Conservation (phyloP, 2,797 vertebrate genomes). For the Vespertilio murinus region DNA sequence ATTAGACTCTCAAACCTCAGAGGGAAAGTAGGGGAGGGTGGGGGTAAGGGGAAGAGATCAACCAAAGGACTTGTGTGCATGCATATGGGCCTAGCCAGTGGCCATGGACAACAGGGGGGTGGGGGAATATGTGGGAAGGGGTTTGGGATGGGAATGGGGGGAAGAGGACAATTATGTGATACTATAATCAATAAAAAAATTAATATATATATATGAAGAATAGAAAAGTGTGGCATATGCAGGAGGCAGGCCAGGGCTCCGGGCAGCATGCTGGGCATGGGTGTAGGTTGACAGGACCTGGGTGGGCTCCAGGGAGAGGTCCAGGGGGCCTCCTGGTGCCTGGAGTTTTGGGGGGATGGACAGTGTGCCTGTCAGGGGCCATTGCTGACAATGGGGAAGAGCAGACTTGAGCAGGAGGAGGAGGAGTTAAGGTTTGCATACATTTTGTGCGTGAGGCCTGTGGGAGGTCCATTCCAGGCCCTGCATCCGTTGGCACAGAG, state of each 20-base stretch:
- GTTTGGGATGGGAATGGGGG: no score
- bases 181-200: no score
- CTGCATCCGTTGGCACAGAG: background rate
- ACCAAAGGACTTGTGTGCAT: no score
- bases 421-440: background rate
- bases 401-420: background rate
- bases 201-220: no score
- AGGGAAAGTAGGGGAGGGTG: no score
- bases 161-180: no score
- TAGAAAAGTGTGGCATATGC: background rate
- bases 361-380: background rate
- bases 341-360: background rate
- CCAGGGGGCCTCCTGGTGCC: background rate
- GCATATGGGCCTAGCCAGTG: no score
- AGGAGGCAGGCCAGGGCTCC: background rate
- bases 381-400: background rate
- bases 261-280: background rate
- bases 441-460: background rate
- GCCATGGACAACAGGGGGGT: no score
- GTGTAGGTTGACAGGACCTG: no score
- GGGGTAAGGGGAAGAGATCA: no score
- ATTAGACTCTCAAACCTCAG: no score
- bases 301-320: background rate
- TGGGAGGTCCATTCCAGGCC: background rate
- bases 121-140: no score